These are phyloP conservation scores for Cossypha polioptera DNA, from an alignment of 2,797 vertebrate species.

Conservation along the genomic window DNA sequence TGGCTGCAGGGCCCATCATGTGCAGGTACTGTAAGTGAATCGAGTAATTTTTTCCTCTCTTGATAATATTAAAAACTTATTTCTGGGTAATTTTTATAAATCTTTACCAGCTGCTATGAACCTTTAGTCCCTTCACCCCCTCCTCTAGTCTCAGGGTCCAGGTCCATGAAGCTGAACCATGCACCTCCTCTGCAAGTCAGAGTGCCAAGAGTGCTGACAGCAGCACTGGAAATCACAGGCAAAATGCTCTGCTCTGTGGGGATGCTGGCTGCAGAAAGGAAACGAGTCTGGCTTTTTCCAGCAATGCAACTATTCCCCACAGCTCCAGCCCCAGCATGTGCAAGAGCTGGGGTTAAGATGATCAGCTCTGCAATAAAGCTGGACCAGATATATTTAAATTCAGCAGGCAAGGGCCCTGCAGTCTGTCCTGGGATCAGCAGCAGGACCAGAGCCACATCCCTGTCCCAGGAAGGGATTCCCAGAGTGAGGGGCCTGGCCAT, in stretches of 20 bases:
- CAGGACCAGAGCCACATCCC: rapidly evolving
- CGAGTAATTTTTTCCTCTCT: not conserved
- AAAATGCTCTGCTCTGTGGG: not conserved
- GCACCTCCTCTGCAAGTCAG: not conserved
- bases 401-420: not conserved
- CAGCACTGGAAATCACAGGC: not conserved
- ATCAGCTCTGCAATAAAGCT: not conserved
- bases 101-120: not conserved
- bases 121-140: not conserved
- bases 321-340: not conserved
- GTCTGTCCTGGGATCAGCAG: not conserved
- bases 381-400: not conserved
- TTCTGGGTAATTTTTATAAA: not conserved
- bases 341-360: not conserved
- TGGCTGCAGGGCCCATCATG: not conserved
- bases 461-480: not conserved
- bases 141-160: not conserved
- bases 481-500: rapidly evolving
- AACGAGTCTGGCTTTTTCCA: rapidly evolving
- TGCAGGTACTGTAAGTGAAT: not conserved
- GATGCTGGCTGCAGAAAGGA: not conserved
- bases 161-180: not conserved
- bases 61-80: not conserved
- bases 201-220: not conserved
- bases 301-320: rapidly evolving